Evolutionary conservation across 2,888 invertebrate species (phyloP).

Genomic region (Nomada ruficornis): DNA sequence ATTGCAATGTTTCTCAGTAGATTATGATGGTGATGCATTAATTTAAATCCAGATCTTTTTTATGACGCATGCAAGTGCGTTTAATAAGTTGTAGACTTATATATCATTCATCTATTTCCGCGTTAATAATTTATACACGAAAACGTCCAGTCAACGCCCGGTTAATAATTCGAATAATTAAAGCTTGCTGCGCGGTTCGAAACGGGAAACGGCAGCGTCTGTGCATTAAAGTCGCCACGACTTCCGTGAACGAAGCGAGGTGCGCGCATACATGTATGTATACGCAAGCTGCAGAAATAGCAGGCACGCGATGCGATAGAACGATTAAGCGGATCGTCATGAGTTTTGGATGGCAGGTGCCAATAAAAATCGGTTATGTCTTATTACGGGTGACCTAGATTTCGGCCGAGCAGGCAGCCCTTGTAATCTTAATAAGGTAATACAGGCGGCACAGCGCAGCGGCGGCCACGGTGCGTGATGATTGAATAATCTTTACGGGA

Average conservation of each 20-base stretch:
- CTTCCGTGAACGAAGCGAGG: slow-evolving; percentile 30
- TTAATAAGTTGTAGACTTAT: no score
- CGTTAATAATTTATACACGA: no score
- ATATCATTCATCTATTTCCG: no score
- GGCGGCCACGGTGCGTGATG: slow-evolving; percentile 24
- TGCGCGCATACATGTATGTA: no score
- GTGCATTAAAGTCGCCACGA: slow-evolving; percentile 12
- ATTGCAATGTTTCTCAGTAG: no score
- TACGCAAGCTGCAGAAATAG: slow-evolving; percentile 48
- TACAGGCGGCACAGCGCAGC: not conserved
- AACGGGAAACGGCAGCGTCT: slow-evolving; percentile 1
- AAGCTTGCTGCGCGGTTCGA: not conserved
- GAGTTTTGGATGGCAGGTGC: slow-evolving; percentile 59
- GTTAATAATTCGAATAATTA: no score
- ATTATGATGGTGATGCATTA: no score
- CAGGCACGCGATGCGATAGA: slow-evolving; percentile 35
- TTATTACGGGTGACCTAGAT: slow-evolving; percentile 63
- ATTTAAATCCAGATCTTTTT: no score
- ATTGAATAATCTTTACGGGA: slow-evolving; percentile 51
- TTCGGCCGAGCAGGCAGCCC: slow-evolving; percentile 26
- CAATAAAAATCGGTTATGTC: slow-evolving; percentile 63
- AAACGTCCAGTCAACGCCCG: no score
- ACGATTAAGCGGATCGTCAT: slow-evolving; percentile 54
- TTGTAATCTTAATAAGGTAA: slow-evolving; percentile 58
- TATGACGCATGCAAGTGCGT: no score